Evolutionary conservation across 1,140 invertebrate genomes (phyloP).

Genomic region (Epicauta chinensis): DNA sequence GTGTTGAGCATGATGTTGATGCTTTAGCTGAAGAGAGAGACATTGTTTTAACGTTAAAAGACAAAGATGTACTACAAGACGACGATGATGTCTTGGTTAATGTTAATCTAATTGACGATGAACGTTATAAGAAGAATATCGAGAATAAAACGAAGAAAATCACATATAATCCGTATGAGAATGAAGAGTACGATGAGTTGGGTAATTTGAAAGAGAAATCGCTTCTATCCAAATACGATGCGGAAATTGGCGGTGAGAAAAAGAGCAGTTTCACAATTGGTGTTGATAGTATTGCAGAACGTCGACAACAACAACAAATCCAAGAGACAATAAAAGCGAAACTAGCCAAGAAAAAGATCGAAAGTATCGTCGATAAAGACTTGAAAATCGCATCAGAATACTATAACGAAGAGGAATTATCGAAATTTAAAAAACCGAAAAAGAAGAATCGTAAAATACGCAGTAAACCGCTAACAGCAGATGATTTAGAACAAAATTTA

Average conservation of each 20-base stretch:
- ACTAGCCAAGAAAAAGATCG: constrained; percentile 62
- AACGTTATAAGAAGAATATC: constrained; percentile 84
- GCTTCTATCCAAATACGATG: constrained; percentile 90
- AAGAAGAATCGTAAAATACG: constrained; percentile 68
- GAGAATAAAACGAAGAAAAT: constrained; percentile 78
- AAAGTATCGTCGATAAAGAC: constrained; percentile 61
- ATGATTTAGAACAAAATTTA: constrained; percentile 46
- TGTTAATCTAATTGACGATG: constrained; percentile 92
- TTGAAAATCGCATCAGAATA: constrained; percentile 81
- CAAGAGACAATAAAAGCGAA: constrained; percentile 49
- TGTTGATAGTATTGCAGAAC: constrained; percentile 44
- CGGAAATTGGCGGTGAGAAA: constrained; percentile 81
- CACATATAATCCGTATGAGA: constrained; percentile 80
- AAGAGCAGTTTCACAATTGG: constrained; percentile 78
- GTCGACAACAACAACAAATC: constrained; percentile 43
- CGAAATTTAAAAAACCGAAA: constrained; percentile 88
- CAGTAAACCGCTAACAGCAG: constrained; percentile 52
- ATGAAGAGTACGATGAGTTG: constrained; percentile 76
- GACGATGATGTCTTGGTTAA: constrained; percentile 89
- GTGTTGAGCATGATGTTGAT: constrained; percentile 80
- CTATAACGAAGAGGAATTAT: constrained; percentile 74
- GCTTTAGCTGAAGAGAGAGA: constrained; percentile 76
- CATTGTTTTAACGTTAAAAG: constrained; percentile 89
- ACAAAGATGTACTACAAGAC: constrained; percentile 85
- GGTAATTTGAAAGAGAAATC: constrained; percentile 64